Evolutionary conservation across 2,113 vertebrate species (phyloP).

Genomic region (Bettongia penicillata): DNA sequence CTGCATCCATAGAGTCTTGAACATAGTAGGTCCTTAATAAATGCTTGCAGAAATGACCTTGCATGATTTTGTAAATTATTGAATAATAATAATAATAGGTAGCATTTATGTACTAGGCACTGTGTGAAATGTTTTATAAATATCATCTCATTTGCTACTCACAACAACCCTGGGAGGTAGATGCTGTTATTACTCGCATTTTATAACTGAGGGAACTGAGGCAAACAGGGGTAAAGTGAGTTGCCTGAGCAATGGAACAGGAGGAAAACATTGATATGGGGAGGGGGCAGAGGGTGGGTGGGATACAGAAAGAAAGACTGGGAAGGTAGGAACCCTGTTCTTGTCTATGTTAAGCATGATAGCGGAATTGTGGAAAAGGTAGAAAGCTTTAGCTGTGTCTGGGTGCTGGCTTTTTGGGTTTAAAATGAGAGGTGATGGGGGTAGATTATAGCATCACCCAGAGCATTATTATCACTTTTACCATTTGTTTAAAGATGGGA

Average conservation of each 20-base stretch:
- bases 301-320: neutral
- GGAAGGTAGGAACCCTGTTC: neutral
- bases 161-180: neutral
- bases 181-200: neutral
- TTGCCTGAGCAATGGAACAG: neutral
- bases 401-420: neutral
- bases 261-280: neutral
- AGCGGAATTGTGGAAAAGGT: neutral
- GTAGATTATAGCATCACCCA: conserved; percentile 27
- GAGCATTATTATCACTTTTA: conserved; percentile 62
- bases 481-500: conserved; percentile 65
- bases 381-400: neutral
- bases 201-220: neutral
- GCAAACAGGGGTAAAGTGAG: accelerated
- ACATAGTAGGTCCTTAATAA: neutral
- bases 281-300: neutral
- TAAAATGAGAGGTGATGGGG: conserved; percentile 40
- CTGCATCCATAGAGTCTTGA: neutral
- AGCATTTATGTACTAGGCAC: too few relatives aligned
- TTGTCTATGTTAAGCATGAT: neutral
- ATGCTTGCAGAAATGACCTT: neutral
- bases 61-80: neutral
- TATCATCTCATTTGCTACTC: neutral
- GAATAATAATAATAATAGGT: neutral
- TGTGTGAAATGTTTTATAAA: neutral